Evolutionary conservation across 2,113 vertebrate species (phyloP), one percentile per base, ranked within the genome.

Genomic region (Raphicerus campestris): DNA sequence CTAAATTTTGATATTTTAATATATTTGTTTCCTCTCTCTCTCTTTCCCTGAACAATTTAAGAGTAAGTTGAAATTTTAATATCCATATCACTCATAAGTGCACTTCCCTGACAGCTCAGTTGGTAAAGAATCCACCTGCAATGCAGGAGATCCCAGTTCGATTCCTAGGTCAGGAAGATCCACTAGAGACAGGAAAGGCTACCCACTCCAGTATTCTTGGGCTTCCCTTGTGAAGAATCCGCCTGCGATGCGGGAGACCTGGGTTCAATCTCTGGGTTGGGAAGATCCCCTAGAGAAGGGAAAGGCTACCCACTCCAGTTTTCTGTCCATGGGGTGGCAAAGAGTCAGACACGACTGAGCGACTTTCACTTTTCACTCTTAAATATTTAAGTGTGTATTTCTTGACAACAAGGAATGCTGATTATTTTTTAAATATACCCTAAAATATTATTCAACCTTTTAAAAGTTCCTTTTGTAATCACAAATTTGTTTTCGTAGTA

Each of bases 351-450:
- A 70, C 2, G n/a, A 70, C n/a, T 22, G 63, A 35, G 19, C 0
- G 10, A 11, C 63, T 70, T 35, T 22, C n/a, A 35, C 9, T 70
- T 20, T 35, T 84, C 17, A 84, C 11, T 30, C 45, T 2, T 53
- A 92, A 97, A 86, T 80, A 85, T 63, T 49, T 91, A 80, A 77
- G 17, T 78, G 45, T 66, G 6, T 20, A 53, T 82, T 96, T 96
- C 56, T 20, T 82, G 51, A 77, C 11, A 88, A 86, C 4, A 90
- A 87, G 42, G 16, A 78, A 70, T 95, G 85, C 22, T 91, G 60
- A 66, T 78, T 77, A 60, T 24, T 82, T 94, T 42, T 53, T 10
- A 89, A 89, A 61, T 84, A 10, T 93, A 8, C 11, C 60, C 8
- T 96, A 91, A 94, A 93, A 61, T 70, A 26, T 87, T 35, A 66